phyloP scores from a whole-genome alignment of 2,797 vertebrate genomes.

The Hippoglossus hippoglossus region DNA sequence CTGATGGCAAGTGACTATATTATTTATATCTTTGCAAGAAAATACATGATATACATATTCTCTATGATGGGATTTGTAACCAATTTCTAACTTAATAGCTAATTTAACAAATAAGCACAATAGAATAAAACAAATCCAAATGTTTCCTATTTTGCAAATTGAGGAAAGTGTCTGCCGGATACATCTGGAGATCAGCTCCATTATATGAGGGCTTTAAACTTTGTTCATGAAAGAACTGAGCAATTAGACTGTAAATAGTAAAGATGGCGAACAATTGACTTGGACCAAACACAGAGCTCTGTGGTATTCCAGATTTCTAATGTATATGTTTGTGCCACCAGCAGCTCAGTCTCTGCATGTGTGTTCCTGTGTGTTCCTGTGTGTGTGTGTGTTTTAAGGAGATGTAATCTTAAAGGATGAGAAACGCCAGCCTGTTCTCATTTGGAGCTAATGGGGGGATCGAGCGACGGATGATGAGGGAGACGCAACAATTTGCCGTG shows the following conservation, averaged over 20 bases:
- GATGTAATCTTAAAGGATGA: conserved; percentile 61
- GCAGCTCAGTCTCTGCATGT: conserved; percentile 8
- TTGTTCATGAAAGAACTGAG: conserved; percentile 8
- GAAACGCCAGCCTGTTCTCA: conserved; percentile 67
- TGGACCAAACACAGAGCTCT: neutral
- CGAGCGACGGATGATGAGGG: conserved; percentile 24
- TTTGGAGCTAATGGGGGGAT: conserved; percentile 59
- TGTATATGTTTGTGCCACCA: conserved; percentile 1
- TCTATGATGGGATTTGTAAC: neutral
- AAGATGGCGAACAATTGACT: neutral
- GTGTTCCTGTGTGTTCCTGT: conserved; percentile 13
- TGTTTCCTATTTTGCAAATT: too few species aligned
- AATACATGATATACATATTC: neutral
- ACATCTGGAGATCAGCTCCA: too few species aligned
- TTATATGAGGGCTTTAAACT: neutral
- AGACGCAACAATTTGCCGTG: conserved; percentile 60
- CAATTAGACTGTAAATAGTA: neutral
- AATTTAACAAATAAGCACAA: too few species aligned
- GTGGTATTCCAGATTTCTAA: neutral
- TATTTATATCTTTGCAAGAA: too few species aligned
- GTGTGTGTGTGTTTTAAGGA: conserved; percentile 21
- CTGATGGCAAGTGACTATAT: neutral
- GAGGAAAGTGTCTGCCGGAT: too few species aligned
- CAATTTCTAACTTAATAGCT: too few species aligned
- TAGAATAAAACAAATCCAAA: too few species aligned